phyloP scores from a whole-genome alignment of 1,140 invertebrate species.

The Danaus plexippus region DNA sequence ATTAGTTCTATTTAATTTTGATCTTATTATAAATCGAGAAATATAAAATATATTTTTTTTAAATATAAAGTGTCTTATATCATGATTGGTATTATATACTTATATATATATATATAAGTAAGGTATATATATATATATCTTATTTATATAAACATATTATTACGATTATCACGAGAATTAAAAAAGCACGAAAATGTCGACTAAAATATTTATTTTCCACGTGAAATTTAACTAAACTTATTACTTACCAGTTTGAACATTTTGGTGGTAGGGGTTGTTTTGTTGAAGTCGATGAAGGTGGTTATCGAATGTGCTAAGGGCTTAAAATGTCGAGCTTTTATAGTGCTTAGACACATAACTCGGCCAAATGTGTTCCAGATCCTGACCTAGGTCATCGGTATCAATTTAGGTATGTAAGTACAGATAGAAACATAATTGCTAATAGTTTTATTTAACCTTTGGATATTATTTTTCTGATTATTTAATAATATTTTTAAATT shows the following conservation, averaged over 20 bases:
- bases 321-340: slow-evolving; percentile 43
- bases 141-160: no score
- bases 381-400: slow-evolving; percentile 56
- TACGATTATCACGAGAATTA: no score
- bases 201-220: no score
- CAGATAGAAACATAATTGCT: slow-evolving; percentile 25
- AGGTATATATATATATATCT: no score
- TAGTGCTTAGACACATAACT: slow-evolving; percentile 50
- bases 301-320: slow-evolving; percentile 48
- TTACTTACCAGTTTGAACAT: slow-evolving; percentile 66
- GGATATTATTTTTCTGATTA: background rate
- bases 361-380: slow-evolving; percentile 46
- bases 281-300: slow-evolving; percentile 35
- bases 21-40: no score
- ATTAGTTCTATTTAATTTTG: no score
- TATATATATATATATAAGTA: no score
- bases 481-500: slow-evolving; percentile 1
- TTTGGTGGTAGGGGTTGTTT: slow-evolving; percentile 37
- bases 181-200: no score
- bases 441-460: slow-evolving; percentile 2
- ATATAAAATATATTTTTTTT: no score
- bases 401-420: slow-evolving; percentile 34
- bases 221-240: background rate
- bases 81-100: no score
- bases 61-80: no score